phyloP scores from a whole-genome alignment of 2,797 vertebrate genomes.

The Centropyge bicolor region DNA sequence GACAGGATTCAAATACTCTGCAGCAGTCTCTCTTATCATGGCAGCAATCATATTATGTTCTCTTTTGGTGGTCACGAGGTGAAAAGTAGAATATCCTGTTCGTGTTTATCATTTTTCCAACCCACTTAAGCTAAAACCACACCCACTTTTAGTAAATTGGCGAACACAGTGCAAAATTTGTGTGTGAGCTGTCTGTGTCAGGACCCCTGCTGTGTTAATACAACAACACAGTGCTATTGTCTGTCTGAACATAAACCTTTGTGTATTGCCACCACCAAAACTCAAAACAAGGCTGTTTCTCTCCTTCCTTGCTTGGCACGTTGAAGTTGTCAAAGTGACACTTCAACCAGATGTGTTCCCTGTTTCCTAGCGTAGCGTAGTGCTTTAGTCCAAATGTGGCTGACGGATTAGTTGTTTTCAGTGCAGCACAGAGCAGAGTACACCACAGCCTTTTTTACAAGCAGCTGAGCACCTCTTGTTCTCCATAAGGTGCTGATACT shows the following conservation, averaged over 20 bases:
- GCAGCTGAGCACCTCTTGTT: slow-evolving; percentile 71
- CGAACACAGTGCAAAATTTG: not conserved
- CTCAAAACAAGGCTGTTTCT: slow-evolving; percentile 29
- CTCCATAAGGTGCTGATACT: slow-evolving; percentile 60
- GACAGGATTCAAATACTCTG: not conserved
- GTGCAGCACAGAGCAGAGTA: slow-evolving; percentile 42
- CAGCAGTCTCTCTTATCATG: not conserved
- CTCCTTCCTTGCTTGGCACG: slow-evolving; percentile 6
- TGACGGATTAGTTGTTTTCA: slow-evolving; percentile 60
- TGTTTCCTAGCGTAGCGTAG: slow-evolving; percentile 26
- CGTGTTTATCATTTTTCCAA: not conserved
- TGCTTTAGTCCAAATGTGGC: slow-evolving; percentile 47
- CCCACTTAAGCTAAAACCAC: no score
- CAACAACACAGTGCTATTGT: not conserved
- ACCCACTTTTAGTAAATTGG: not conserved
- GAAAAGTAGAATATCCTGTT: not conserved
- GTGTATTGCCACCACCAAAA: slow-evolving; percentile 6
- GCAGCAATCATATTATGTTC: not conserved
- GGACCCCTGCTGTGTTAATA: slow-evolving; percentile 6
- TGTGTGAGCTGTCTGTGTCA: not conserved
- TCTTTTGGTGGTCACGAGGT: not conserved
- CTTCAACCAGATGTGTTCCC: slow-evolving; percentile 42
- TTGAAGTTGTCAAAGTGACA: slow-evolving; percentile 54
- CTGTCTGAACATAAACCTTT: not conserved
- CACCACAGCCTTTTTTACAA: slow-evolving; percentile 46